Conservation (phyloP, 2,797 vertebrate species). For the Anguilla anguilla region DNA sequence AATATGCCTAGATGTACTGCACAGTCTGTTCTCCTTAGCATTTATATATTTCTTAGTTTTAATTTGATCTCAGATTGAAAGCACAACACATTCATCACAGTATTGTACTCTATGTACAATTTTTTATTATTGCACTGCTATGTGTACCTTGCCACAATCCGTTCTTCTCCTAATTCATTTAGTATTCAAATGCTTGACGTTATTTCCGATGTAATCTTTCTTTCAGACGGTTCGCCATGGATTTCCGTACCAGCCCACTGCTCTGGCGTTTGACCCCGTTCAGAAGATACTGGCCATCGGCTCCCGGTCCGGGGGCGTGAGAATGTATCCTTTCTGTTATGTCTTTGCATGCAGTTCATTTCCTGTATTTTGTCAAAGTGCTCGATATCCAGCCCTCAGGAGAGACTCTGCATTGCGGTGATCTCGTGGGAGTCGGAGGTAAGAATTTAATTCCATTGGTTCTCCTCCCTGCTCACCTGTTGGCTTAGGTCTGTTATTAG, state of each 20-base stretch:
- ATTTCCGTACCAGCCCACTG: constrained; percentile 92
- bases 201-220: neutral
- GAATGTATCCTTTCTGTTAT: constrained; percentile 93
- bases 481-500: constrained; percentile 20
- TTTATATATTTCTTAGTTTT: constrained; percentile 6
- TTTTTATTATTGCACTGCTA: neutral
- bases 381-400: constrained; percentile 3
- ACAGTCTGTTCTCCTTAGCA: neutral
- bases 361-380: constrained; percentile 5
- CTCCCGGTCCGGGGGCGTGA: constrained; percentile 88
- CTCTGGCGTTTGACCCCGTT: constrained; percentile 95
- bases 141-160: neutral
- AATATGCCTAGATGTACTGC: neutral
- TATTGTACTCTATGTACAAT: neutral
- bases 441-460: constrained; percentile 23
- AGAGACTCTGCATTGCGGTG: neutral
- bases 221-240: constrained; percentile 94
- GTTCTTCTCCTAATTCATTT: neutral
- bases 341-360: neutral
- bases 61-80: neutral
- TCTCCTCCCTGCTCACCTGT: constrained; percentile 34
- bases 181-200: neutral
- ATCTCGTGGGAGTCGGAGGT: neutral
- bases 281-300: constrained; percentile 96
- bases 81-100: neutral